Evolutionary conservation across 2,113 vertebrate species (phyloP), one percentile per base, ranked within the genome.

Genomic region (Lota lota): DNA sequence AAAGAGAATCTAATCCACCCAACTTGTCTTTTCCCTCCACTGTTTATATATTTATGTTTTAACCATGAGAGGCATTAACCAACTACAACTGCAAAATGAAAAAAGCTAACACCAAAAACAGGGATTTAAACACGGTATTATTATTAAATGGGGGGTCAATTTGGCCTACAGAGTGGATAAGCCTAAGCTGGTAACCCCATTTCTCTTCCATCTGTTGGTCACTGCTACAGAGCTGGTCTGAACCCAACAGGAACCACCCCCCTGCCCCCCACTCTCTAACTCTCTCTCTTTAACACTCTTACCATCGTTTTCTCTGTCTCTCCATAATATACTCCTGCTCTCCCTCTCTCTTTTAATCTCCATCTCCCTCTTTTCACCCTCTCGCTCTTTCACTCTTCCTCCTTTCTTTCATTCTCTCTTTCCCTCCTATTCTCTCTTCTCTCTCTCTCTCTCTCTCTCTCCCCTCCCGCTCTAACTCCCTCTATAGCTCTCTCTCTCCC

Each of bases 131-230:
- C 50, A 62, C 59, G 72, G 72, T 77, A 75, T 89, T 88, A 83
- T 89, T 76, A 79, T 64, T 63, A 76, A 76, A 83, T 80, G 24
- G 65, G 58, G 70, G 76, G 75, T 82, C 83, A 85, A 82, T 83
- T 79, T 89, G 85, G 84, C 86, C 83, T 85, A 87, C 81, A 83
- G 73, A 74, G 74, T 84, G 84, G 84, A 88, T 86, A 86, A 84
- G 47, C 80, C 83, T 78, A 81, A 78, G 79, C 85, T 85, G 78
- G 86, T 89, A 90, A 87, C 87, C 83, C 83, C 83, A 79, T 90
- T 90, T 85, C 80, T 74, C 84, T 79, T 85, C 88, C 86, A 89
- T 89, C 89, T 90, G 89, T 87, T 89, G 83, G 84, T 82, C 83
- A 83, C 83, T 79, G 79, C 87, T 84, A 83, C 82, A 87, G 69